These are phyloP conservation scores for Phania funesta DNA, from an alignment of 2,888 invertebrate species.

Conservation along the genomic window DNA sequence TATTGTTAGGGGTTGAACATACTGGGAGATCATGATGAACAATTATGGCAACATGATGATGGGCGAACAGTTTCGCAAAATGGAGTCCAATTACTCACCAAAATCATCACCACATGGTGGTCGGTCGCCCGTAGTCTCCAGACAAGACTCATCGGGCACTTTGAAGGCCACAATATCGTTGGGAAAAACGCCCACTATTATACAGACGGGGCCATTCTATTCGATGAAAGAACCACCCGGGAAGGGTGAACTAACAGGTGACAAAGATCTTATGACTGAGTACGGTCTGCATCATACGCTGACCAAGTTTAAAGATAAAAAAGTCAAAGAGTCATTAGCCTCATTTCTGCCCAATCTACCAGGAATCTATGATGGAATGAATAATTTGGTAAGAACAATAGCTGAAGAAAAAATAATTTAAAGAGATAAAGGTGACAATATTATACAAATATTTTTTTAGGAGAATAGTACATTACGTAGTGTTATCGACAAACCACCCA, in stretches of 20 bases:
- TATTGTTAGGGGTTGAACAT: neutral
- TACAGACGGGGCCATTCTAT: slow-evolving; percentile 98
- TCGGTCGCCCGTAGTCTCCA: slow-evolving; percentile 96
- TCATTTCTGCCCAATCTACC: slow-evolving; percentile 97
- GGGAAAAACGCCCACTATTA: slow-evolving; percentile 97
- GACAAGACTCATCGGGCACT: slow-evolving; percentile 98
- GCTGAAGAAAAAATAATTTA: neutral
- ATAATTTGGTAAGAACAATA: slow-evolving; percentile 82
- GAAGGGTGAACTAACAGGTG: slow-evolving; percentile 96
- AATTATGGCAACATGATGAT: slow-evolving; percentile 86
- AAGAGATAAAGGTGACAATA: neutral
- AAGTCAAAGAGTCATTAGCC: slow-evolving; percentile 95
- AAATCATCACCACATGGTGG: slow-evolving; percentile 97
- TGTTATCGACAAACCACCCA: slow-evolving; percentile 97
- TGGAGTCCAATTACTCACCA: slow-evolving; percentile 93
- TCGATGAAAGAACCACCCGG: slow-evolving; percentile 98
- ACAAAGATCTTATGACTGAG: slow-evolving; percentile 97
- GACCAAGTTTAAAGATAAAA: slow-evolving; percentile 98
- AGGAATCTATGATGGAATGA: slow-evolving; percentile 96
- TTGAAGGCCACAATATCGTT: slow-evolving; percentile 98
- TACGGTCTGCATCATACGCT: slow-evolving; percentile 98
- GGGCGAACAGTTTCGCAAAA: slow-evolving; percentile 96
- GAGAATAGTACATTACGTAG: slow-evolving; percentile 94
- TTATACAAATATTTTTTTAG: slow-evolving; percentile 70
- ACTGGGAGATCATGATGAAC: slow-evolving; percentile 72